Conservation (phyloP, 2,113 vertebrate species). For the Notiomystis cincta region DNA sequence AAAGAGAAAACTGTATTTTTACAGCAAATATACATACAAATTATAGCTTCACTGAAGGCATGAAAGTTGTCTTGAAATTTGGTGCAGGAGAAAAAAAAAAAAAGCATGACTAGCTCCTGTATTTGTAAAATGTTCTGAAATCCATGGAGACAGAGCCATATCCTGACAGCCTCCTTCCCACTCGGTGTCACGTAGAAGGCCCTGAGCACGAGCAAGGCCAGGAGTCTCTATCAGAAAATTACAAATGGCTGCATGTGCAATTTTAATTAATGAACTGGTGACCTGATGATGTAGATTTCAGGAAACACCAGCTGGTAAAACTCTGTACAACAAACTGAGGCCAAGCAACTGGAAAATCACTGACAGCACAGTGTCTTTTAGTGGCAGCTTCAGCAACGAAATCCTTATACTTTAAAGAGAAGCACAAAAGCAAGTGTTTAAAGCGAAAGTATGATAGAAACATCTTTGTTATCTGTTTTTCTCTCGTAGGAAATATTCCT, state of each 20-base stretch:
- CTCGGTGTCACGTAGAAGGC: not conserved
- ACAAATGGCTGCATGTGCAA: slow-evolving; percentile 21
- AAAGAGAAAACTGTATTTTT: not conserved
- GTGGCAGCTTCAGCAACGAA: not conserved
- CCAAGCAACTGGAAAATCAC: slow-evolving; percentile 36
- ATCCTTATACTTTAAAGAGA: not conserved
- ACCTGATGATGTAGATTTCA: not conserved
- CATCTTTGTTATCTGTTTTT: not conserved
- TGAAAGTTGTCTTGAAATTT: not conserved
- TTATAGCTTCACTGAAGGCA: not conserved
- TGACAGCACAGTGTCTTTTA: not conserved
- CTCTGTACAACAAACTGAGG: not conserved
- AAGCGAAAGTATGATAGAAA: not conserved
- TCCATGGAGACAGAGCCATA: not conserved
- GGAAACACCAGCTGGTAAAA: slow-evolving; percentile 45
- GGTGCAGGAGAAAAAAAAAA: not conserved
- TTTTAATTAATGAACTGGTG: slow-evolving; percentile 39
- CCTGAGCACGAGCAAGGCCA: not conserved
- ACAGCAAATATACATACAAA: not conserved
- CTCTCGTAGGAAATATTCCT: not conserved
- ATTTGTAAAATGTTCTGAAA: not conserved
- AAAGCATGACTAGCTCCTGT: not conserved
- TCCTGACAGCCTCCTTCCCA: not conserved
- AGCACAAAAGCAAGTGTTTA: not conserved
- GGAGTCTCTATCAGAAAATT: not conserved